Evolutionary conservation across 2,797 vertebrate species (phyloP).

Genomic region (Zalophus californianus): DNA sequence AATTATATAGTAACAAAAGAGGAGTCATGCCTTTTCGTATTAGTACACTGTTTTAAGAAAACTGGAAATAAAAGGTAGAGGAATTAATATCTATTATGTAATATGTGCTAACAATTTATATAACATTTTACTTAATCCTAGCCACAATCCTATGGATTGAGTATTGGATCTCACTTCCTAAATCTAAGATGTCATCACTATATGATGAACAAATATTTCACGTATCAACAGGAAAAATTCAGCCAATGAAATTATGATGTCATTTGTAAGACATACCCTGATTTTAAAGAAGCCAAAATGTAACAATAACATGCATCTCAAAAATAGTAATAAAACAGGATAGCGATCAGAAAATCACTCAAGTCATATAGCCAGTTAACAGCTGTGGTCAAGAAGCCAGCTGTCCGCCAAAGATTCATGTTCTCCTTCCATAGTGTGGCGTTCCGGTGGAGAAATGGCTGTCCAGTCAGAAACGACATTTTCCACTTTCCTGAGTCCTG

Average conservation of each 20-base stretch:
- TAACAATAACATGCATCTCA: neutral
- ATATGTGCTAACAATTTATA: neutral
- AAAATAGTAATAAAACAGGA: neutral
- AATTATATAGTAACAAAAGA: neutral
- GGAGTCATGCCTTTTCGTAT: neutral
- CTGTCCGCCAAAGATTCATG: neutral
- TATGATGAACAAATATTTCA: neutral
- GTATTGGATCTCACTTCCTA: neutral
- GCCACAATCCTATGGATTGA: neutral
- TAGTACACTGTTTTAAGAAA: neutral
- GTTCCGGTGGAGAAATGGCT: neutral
- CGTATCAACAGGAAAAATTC: neutral
- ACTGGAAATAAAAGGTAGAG: neutral
- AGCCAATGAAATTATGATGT: neutral
- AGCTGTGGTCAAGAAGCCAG: neutral
- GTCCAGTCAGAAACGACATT: neutral
- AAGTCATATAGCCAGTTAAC: neutral
- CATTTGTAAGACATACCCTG: neutral
- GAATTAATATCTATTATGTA: neutral
- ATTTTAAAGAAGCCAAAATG: neutral
- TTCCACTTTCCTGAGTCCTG: neutral
- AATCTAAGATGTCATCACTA: neutral
- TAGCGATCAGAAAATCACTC: neutral
- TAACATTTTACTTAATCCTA: slow-evolving; percentile 45
- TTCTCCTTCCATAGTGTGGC: accelerated